Base-by-base conservation (phyloP, 2,888 invertebrate species). In the Unio delphinus region DNA sequence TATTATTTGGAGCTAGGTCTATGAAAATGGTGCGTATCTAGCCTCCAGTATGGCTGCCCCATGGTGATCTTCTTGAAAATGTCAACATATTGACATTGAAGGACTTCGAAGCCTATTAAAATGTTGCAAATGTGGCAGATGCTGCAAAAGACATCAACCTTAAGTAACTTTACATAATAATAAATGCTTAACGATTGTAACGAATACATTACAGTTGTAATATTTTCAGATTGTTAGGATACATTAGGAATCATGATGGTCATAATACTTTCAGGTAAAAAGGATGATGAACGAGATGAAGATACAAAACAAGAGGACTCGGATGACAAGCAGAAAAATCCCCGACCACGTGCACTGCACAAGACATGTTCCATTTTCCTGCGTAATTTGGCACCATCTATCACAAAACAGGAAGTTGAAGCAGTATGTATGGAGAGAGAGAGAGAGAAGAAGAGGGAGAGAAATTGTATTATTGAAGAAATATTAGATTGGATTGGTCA, bases 331-430 rank as follows among this genome's bases (percentile, higher is more conserved):
- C 68, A 64, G 55, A 68, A 68, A 23, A 54, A 57, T 54, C 68
- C 68, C 61, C 58, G 66, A 17, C 69, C 67, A 62, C 67, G 73
- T 28, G 79, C 89, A 69, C 91, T 98, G 60, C 99, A 99, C 90
- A 96, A 96, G 87, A 99, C 99, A 0, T 95, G 96, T 45, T 98
- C 98, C 2, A 98, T 99, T 82, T 99, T 99, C 89, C 92, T 99
- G 70, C 93, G 99, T 63, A 99, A 98, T 90, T 92, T 99, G 70
- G 96, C 98, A 0, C 98, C 99, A 0, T 95, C 96, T 1, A 97
- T 99, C 70, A 98, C 98, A 0, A 96, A 96, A 86, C 95, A 96
- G 64, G 99, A 99, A 92, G 95, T 99, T 7, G 99, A 99, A 92
- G 94, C 95, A 55, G 95, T 98, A 89, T 92, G 93, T 92, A 59